These are phyloP conservation scores for Meandrusa payeni DNA, from an alignment of 2,888 invertebrate genomes.

Conservation along the genomic window DNA sequence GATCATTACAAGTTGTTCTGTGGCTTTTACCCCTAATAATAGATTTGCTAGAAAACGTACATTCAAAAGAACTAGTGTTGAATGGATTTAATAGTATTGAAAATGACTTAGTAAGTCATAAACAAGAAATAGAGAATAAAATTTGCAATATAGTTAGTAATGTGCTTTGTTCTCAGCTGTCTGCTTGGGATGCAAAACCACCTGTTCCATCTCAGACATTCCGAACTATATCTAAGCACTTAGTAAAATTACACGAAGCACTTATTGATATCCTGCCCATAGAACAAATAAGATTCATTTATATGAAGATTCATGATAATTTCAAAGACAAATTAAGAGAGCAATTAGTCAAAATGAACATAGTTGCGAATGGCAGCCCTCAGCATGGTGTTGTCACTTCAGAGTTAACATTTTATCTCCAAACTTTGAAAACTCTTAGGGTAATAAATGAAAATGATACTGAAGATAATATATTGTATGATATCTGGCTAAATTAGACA, in stretches of 20 bases:
- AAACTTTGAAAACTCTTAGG: slow-evolving; percentile 90
- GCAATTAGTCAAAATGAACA: slow-evolving; percentile 91
- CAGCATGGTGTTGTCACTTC: slow-evolving; percentile 97
- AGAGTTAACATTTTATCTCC: slow-evolving; percentile 94
- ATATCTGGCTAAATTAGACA: slow-evolving; percentile 87
- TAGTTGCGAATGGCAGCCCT: slow-evolving; percentile 97
- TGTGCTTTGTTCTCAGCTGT: slow-evolving; percentile 89
- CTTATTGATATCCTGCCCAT: slow-evolving; percentile 91
- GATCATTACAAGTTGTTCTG: slow-evolving; percentile 90
- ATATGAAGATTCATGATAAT: slow-evolving; percentile 89
- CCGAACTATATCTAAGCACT: slow-evolving; percentile 92
- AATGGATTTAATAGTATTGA: slow-evolving; percentile 86
- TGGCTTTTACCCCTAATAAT: slow-evolving; percentile 89
- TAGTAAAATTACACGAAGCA: slow-evolving; percentile 95
- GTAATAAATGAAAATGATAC: slow-evolving; percentile 88
- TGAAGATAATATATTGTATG: slow-evolving; percentile 88
- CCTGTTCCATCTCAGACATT: slow-evolving; percentile 96
- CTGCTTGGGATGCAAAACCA: slow-evolving; percentile 95
- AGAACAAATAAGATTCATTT: slow-evolving; percentile 87
- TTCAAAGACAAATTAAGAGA: slow-evolving; percentile 93
- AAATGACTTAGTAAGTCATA: slow-evolving; percentile 91
- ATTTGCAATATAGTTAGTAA: slow-evolving; percentile 94
- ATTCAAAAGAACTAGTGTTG: slow-evolving; percentile 70
- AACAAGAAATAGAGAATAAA: slow-evolving; percentile 95
- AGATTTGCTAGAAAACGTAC: slow-evolving; percentile 83